Percentiles rank a stretch among this genome's conserved stretches.
Evolutionary conservation across 2,888 invertebrate species (phyloP).

Genomic region (Acanthosepion esculentum): DNA sequence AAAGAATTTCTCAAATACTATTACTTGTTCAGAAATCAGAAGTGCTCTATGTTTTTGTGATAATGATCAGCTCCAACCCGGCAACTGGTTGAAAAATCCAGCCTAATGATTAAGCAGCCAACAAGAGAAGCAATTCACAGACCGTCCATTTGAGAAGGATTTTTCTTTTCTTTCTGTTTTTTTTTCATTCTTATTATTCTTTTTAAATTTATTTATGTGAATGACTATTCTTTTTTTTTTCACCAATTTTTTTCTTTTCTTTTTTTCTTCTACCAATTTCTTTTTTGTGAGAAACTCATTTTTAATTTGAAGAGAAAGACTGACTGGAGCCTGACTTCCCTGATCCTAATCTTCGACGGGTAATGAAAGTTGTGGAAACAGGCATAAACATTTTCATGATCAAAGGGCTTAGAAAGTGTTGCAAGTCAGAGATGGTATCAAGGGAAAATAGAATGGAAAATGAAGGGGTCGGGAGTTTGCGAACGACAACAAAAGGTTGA

Average conservation of each 20-base stretch:
- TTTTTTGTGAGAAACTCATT: neutral
- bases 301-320: neutral
- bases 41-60: neutral
- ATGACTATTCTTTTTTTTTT: neutral
- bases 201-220: neutral
- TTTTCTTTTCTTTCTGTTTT: neutral
- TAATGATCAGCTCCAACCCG: neutral
- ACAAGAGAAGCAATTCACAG: neutral
- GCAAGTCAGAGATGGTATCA: neutral
- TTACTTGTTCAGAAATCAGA: neutral
- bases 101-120: neutral
- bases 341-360: neutral
- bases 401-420: neutral
- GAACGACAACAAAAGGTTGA: no score
- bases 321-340: neutral
- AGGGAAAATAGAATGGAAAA: neutral
- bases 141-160: neutral
- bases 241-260: neutral
- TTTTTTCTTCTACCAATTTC: neutral
- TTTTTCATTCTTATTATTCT: neutral
- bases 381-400: conserved; percentile 11
- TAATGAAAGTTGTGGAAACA: conserved; percentile 16
- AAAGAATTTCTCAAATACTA: neutral
- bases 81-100: neutral
- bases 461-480: no score